Conservation (phyloP, 2,888 invertebrate genomes). For the Isotomurus palustris region DNA sequence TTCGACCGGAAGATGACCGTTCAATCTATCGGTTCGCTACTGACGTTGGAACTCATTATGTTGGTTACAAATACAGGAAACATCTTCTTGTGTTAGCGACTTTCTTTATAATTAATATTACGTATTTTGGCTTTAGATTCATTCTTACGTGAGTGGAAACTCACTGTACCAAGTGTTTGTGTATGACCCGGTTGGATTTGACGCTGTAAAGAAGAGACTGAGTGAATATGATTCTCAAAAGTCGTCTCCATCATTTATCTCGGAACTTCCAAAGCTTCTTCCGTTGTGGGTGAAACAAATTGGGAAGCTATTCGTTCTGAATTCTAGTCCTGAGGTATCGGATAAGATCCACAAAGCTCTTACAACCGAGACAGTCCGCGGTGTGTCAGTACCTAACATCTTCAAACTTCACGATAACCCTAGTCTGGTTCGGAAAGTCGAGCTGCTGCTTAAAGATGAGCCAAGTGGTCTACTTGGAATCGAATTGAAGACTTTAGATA, state of each 20-base stretch:
- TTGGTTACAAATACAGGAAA: conserved; percentile 11
- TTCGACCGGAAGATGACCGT: conserved; percentile 16
- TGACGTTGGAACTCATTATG: conserved; percentile 37
- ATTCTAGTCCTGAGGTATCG: conserved; percentile 19
- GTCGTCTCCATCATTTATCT: conserved; percentile 11
- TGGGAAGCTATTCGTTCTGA: conserved; percentile 31
- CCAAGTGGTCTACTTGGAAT: conserved; percentile 63
- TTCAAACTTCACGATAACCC: conserved; percentile 37
- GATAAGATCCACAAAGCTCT: conserved; percentile 20
- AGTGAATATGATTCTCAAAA: conserved; percentile 15
- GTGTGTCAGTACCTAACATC: conserved; percentile 11
- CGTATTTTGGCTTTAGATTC: conserved; percentile 14
- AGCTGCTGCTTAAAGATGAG: conserved; percentile 16
- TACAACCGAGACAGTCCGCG: background rate
- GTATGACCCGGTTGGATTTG: conserved; percentile 71
- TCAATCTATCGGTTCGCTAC: conserved; percentile 31
- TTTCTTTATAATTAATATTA: background rate
- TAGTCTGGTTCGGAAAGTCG: conserved; percentile 21
- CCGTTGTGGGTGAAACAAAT: conserved; percentile 28
- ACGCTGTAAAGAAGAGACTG: conserved; percentile 62
- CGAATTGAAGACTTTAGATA: conserved; percentile 70
- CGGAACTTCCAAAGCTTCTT: conserved; percentile 19
- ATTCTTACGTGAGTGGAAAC: conserved; percentile 62
- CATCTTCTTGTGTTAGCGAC: background rate
- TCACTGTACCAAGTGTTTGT: conserved; percentile 79